These are phyloP conservation scores for Microtus richardsoni DNA, from an alignment of 2,113 vertebrate genomes.

Conservation along the genomic window DNA sequence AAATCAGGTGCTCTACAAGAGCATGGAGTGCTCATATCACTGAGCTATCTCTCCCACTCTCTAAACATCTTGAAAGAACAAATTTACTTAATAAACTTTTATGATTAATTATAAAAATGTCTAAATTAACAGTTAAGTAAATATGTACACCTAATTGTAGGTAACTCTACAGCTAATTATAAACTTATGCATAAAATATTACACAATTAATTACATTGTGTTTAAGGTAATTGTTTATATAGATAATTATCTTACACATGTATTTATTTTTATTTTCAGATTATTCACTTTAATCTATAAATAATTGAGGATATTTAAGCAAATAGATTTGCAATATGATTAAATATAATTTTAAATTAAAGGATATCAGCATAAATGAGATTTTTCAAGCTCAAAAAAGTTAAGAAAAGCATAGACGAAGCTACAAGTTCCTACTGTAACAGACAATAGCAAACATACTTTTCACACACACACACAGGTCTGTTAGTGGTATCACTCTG, in stretches of 20 bases:
- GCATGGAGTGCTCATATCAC: not conserved
- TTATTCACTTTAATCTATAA: not conserved
- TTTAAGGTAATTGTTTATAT: conserved; percentile 59
- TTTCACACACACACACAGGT: not conserved
- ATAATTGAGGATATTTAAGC: not conserved
- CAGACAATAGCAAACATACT: not conserved
- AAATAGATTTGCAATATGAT: not conserved
- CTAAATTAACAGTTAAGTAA: not conserved
- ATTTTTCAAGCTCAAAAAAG: not conserved
- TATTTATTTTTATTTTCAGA: not conserved
- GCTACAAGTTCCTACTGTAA: not conserved
- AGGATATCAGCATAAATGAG: not conserved
- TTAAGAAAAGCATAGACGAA: not conserved
- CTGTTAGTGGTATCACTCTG: too few species aligned
- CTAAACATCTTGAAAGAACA: not conserved
- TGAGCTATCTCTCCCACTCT: not conserved
- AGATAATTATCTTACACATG: conserved; percentile 49
- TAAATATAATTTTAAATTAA: not conserved
- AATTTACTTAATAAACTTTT: not conserved
- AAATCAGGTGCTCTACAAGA: not conserved
- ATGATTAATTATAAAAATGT: not conserved
- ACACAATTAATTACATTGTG: not conserved
- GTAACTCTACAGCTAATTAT: not conserved
- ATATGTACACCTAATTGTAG: not conserved
- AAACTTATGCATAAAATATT: not conserved